A percentile compares a stretch with the other conserved stretches of the same genome.
These are phyloP conservation scores for Caranx ignobilis DNA, from an alignment of 2,113 vertebrate species.

Conservation along the genomic window DNA sequence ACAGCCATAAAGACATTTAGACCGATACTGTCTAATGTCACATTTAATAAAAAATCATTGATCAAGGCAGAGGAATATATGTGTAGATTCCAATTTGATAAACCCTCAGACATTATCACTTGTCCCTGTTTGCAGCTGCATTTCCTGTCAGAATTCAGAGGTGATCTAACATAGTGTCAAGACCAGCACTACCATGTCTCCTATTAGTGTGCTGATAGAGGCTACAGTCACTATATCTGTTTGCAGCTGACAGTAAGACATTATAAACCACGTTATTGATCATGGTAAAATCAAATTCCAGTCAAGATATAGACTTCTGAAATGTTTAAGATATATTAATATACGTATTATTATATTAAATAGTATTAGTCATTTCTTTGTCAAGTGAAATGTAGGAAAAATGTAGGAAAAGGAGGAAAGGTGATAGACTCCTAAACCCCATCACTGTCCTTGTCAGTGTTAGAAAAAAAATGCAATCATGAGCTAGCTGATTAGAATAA, in stretches of 20 bases:
- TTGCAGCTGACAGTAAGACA: not conserved
- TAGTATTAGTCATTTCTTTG: not conserved
- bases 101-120: not conserved
- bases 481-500: constrained; percentile 55
- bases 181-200: not conserved
- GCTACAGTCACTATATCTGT: not conserved
- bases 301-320: not conserved
- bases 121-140: constrained; percentile 1
- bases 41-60: constrained; percentile 45
- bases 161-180: not conserved
- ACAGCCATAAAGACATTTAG: constrained; percentile 30
- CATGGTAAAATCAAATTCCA: not conserved
- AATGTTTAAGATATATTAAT: not conserved
- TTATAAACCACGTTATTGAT: not conserved
- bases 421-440: not conserved
- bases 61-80: constrained; percentile 5
- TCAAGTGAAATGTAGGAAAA: not conserved
- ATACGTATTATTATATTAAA: not conserved
- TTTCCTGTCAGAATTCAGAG: not conserved
- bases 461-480: constrained; percentile 49
- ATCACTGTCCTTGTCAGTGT: constrained; percentile 9
- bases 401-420: not conserved
- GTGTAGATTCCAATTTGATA: constrained; percentile 14
- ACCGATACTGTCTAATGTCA: constrained; percentile 9
- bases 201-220: not conserved